Evolutionary conservation across 2,797 vertebrate genomes (phyloP), one percentile per base, ranked within the genome.

Genomic region (Argentina silus): DNA sequence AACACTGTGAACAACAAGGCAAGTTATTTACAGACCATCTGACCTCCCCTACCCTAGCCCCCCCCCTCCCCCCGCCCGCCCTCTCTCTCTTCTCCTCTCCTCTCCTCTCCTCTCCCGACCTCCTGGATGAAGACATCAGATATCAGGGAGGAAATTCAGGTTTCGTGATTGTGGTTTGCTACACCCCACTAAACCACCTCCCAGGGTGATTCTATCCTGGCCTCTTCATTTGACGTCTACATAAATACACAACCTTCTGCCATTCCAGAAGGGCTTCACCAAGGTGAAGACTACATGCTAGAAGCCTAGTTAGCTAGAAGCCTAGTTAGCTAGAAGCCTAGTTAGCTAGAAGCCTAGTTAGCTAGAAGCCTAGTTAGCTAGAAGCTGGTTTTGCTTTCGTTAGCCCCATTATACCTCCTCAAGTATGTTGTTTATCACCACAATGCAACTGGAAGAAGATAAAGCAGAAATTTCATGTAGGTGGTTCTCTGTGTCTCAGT

Each of bases 401-500:
- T 2, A 36, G 27, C 27, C 27, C 27, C 27, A 36, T 36, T 36
- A 36, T 36, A 36, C 27, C 27, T 1, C 4, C 27, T 36, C 27
- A 36, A 81, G 77, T 84, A 79, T 63, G 69, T 76, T 72, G 77
- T 83, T 90, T 80, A 53, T 81, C 77, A 86, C 84, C 83, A 72
- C 67, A 69, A 79, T 80, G 80, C 42, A 82, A 84, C 86, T 78
- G 65, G 82, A 82, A 60, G 8, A 42, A 66, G 69, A 77, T 79
- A 83, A 78, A 77, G 74, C 57, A 61, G 71, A 14, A n/a, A 19
- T 14, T 56, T 12, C 47, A 6, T 47, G 57, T 80, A 66, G 7
- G 15, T 67, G 47, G 14, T 27, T 7, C 6, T 67, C 8, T 36
- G 27, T 36, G 27, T 1, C 27, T 36, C 27, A 36, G 27, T 36